Percentiles rank a stretch among this genome's conserved stretches.
These are phyloP conservation scores for Pseudomyrmex pallidus DNA, from an alignment of 1,140 invertebrate species.

Conservation along the genomic window DNA sequence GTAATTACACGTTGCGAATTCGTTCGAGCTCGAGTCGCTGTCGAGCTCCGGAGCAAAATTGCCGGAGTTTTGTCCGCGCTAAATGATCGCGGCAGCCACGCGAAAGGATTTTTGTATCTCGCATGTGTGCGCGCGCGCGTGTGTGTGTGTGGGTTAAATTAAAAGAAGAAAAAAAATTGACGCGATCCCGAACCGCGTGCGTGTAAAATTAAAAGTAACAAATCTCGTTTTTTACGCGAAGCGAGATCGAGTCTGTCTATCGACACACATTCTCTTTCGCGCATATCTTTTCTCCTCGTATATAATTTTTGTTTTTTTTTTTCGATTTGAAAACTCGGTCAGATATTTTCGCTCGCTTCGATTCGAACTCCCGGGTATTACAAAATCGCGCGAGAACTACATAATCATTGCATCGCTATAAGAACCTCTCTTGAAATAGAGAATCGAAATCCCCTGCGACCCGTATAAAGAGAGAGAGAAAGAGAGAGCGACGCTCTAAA, in stretches of 20 bases:
- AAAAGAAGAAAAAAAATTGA: too few relatives aligned
- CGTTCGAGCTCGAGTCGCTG: neutral
- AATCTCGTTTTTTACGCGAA: neutral
- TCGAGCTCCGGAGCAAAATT: conserved; percentile 32
- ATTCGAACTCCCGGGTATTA: neutral
- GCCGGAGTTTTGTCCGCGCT: conserved; percentile 23
- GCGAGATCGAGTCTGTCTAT: conserved; percentile 21
- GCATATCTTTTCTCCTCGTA: too few relatives aligned
- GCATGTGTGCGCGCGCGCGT: too few relatives aligned
- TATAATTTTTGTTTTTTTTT: neutral
- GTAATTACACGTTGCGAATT: conserved; percentile 16
- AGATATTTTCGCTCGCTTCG: neutral
- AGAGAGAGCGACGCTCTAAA: neutral
- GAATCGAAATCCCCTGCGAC: neutral
- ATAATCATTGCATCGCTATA: neutral
- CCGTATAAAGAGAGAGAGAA: neutral
- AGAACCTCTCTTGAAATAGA: conserved; percentile 4
- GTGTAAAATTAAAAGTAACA: conserved; percentile 35
- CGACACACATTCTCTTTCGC: neutral
- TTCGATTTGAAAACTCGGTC: neutral
- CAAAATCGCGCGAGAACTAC: neutral
- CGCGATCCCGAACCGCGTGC: conserved; percentile 3
- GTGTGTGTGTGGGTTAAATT: too few relatives aligned
- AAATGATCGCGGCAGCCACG: conserved; percentile 24
- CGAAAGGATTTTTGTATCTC: neutral